phyloP scores from a whole-genome alignment of 2,888 invertebrate species.

The Hermaeophaga mercurialis region DNA sequence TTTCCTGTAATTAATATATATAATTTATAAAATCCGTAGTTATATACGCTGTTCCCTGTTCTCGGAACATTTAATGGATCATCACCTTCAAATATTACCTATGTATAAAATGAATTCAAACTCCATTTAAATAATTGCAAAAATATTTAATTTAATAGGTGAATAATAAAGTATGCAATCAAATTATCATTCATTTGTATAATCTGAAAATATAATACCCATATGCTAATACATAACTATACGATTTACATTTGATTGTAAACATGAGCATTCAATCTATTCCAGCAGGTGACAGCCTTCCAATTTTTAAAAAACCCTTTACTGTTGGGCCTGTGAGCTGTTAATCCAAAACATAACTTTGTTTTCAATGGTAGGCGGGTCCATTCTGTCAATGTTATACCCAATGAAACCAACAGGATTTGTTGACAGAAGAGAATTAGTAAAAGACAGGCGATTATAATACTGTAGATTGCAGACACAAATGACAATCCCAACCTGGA shows the following conservation, averaged over 20 bases:
- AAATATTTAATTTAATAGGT: no score
- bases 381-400: conserved; percentile 61
- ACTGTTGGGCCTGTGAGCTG: conserved; percentile 44
- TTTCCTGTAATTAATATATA: no score
- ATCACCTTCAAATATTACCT: no score
- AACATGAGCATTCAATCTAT: conserved; percentile 16
- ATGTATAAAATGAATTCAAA: no score
- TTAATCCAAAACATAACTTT: conserved; percentile 47
- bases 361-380: conserved; percentile 46
- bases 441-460: conserved; percentile 44
- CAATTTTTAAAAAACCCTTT: conserved; percentile 49
- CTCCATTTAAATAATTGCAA: no score
- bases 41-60: no score
- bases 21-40: no score
- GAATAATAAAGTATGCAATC: no score
- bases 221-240: no score
- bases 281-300: conserved; percentile 45
- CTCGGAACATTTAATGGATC: no score
- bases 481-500: conserved; percentile 50
- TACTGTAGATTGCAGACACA: conserved; percentile 49
- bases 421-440: conserved; percentile 48
- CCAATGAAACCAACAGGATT: conserved; percentile 57
- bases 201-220: no score
- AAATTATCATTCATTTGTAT: no score
- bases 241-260: conserved; percentile 13